phyloP scores from a whole-genome alignment of 2,113 vertebrate species.

The Opisthocomus hoazin region DNA sequence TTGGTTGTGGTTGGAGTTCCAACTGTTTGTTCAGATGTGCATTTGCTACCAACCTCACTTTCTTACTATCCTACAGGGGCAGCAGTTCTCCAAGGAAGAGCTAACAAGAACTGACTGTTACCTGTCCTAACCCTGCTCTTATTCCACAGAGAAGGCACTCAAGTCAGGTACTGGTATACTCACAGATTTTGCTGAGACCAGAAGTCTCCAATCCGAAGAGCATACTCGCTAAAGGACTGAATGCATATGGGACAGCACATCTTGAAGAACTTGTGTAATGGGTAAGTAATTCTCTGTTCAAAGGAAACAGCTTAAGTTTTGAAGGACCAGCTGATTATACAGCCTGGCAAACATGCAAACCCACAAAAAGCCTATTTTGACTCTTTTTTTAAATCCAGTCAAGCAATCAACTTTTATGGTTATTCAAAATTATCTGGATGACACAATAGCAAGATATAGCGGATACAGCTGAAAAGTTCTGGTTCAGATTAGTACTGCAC shows the following conservation, averaged over 20 bases:
- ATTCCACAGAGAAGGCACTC: background rate
- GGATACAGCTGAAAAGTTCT: background rate
- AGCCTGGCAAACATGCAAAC: background rate
- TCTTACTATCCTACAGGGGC: background rate
- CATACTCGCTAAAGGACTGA: rapidly evolving
- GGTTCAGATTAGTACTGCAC: background rate
- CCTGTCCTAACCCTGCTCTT: background rate
- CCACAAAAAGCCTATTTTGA: background rate
- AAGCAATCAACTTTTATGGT: background rate
- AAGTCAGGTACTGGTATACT: background rate
- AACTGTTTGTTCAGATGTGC: background rate
- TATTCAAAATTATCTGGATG: background rate
- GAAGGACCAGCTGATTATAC: background rate
- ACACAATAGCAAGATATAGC: background rate
- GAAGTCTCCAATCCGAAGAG: background rate
- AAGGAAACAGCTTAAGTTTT: background rate
- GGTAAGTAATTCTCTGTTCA: background rate
- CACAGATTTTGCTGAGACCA: background rate
- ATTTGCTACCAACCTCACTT: background rate
- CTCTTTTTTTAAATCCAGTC: background rate
- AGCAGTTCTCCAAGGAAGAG: background rate
- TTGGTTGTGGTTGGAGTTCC: background rate
- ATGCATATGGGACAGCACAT: rapidly evolving
- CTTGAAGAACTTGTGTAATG: background rate
- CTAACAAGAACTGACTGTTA: background rate